Conservation (phyloP, 2,113 vertebrate genomes). For the Trochalopteron elliotii region DNA sequence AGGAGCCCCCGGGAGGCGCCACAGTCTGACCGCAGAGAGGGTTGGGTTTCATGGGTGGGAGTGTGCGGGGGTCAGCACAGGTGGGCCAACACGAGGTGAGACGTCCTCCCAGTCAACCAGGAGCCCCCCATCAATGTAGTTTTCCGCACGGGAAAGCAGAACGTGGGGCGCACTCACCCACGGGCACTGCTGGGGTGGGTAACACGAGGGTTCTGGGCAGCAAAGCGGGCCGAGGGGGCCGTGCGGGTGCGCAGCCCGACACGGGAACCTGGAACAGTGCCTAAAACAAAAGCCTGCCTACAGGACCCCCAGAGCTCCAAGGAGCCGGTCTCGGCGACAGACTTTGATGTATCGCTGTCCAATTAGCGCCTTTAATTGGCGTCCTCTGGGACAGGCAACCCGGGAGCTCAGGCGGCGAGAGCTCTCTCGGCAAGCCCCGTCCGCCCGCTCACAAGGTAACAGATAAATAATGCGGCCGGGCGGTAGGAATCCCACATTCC, state of each 20-base stretch:
- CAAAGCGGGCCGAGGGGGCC: neutral
- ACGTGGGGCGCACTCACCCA: neutral
- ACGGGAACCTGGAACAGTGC: neutral
- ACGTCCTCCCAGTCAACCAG: fast-evolving
- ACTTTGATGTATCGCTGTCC: conserved; percentile 83
- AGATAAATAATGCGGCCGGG: neutral
- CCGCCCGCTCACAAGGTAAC: conserved; percentile 48
- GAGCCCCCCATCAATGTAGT: fast-evolving
- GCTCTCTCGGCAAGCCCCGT: conserved; percentile 18
- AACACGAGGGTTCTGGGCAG: neutral
- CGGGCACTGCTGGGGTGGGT: too few species aligned
- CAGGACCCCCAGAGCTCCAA: conserved; percentile 58
- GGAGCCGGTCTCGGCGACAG: conserved; percentile 63
- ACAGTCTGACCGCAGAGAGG: neutral
- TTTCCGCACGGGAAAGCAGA: neutral
- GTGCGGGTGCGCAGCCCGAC: too few species aligned
- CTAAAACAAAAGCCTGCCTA: conserved; percentile 68
- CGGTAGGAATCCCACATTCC: neutral
- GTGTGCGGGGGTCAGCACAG: neutral
- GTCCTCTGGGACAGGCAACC: conserved; percentile 73
- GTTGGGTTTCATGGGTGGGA: neutral
- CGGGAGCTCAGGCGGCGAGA: conserved; percentile 49
- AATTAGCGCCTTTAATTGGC: conserved; percentile 86
- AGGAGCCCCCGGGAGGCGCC: neutral
- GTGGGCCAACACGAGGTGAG: neutral